Evolutionary conservation across 35 echinoderm and acorn worm genomes (phyloP).

Genomic region (Lytechinus pictus): DNA sequence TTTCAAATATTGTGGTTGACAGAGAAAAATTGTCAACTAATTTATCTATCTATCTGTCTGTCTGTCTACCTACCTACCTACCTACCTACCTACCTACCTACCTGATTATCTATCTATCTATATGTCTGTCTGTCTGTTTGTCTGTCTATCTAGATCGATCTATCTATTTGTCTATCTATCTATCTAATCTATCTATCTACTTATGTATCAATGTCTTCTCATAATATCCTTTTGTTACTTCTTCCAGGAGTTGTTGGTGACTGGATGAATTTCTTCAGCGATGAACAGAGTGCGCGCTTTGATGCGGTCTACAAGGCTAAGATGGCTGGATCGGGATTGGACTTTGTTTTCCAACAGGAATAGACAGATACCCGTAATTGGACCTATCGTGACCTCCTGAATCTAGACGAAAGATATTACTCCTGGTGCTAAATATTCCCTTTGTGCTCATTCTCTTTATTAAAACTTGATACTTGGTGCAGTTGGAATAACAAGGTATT

Average conservation of each 20-base stretch:
- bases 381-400: neutral
- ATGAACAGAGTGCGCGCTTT: slow-evolving; percentile 69
- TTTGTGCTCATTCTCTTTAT: neutral
- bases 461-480: too few relatives aligned
- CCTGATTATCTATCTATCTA: too few relatives aligned
- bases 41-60: too few relatives aligned
- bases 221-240: neutral
- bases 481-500: too few relatives aligned
- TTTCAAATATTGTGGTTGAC: too few relatives aligned
- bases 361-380: neutral
- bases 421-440: neutral
- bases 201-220: neutral
- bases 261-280: slow-evolving; percentile 84
- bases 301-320: slow-evolving; percentile 62
- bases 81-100: too few relatives aligned
- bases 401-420: neutral
- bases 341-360: slow-evolving; percentile 63
- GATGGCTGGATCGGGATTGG: slow-evolving; percentile 61
- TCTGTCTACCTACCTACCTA: too few relatives aligned
- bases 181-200: too few relatives aligned
- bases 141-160: too few relatives aligned
- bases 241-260: slow-evolving; percentile 72
- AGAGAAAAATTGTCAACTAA: too few relatives aligned
- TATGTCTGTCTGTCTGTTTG: too few relatives aligned
- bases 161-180: too few relatives aligned